Base-by-base conservation (phyloP, 1,140 invertebrate genomes). In the Anthonomus grandis region DNA sequence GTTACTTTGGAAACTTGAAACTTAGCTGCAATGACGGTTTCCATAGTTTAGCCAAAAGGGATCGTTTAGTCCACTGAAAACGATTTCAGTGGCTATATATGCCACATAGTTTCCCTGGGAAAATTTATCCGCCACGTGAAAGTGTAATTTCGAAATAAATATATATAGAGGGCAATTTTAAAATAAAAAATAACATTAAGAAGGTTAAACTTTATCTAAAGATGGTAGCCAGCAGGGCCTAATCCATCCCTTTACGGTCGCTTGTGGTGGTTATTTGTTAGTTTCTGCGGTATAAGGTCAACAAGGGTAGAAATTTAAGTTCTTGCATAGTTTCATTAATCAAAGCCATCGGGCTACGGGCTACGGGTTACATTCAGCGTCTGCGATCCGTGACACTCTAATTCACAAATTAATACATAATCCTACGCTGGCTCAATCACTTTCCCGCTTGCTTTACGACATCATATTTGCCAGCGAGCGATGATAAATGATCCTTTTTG, bases 391-490 rank as follows among this genome's bases (percentile, higher is more conserved):
- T 51, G 49, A 41, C 49, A 39, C 49, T 51, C 49, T 51, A 51
- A 51, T 51, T 51, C 49, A 51, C 49, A 51, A 51, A 51, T 51
- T 51, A 51, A 51, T 51, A 51, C 49, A 51, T 51, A 41, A 51
- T 51, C 21, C 27, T 51, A 34, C 37, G 41, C 37, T 17, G 41
- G 49, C 49, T 51, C 49, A 51, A 51, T 51, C 49, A 51, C 6
- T 51, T 51, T 37, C 36, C 37, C 38, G 41, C 36, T 51, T 41
- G 49, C 49, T 51, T 41, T 51, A 51, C 22, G 31, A 13, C 38
- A 41, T 51, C 36, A 51, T 51, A 51, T 51, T 51, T 51, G 36
- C 36, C 38, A 18, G 9, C 4, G 21, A 21, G 18, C 15, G 18
- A 18, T 51, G 49, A 51, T 50, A 50, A 50, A 38, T 51, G 23